Evolutionary conservation across 2,888 invertebrate species (phyloP).

Genomic region (Germaria angustata): DNA sequence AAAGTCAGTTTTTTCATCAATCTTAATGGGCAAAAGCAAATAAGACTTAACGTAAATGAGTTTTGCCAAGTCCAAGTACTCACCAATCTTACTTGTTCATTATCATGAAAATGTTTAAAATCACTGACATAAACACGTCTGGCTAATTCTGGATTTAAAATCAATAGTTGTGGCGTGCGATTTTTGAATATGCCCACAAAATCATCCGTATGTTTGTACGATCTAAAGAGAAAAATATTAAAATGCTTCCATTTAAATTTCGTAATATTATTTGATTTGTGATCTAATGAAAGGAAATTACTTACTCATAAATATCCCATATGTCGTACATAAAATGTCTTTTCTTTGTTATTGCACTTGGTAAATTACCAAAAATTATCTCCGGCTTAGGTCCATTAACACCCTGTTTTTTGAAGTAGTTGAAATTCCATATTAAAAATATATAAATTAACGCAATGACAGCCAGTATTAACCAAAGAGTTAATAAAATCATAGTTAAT

Average conservation of each 20-base stretch:
- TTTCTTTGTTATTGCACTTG: constrained; percentile 56
- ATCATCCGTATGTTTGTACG: constrained; percentile 72
- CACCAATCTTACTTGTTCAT: constrained; percentile 72
- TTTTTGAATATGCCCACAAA: constrained; percentile 79
- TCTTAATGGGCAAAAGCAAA: constrained; percentile 33
- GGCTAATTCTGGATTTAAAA: constrained; percentile 77
- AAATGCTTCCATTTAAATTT: no score
- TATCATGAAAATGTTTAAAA: constrained; percentile 79
- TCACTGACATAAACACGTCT: constrained; percentile 78
- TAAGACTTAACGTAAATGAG: background rate
- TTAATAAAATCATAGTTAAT: constrained; percentile 40
- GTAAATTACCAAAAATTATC: constrained; percentile 57
- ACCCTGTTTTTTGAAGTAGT: constrained; percentile 50
- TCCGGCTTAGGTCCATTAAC: constrained; percentile 56
- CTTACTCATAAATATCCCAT: constrained; percentile 62
- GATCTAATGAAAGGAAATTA: background rate
- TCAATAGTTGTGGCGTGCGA: constrained; percentile 76
- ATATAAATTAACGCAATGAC: constrained; percentile 47
- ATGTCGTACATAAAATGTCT: constrained; percentile 63
- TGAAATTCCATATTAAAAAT: constrained; percentile 62
- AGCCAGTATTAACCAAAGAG: constrained; percentile 40
- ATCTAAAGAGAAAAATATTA: constrained; percentile 61
- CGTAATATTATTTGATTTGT: background rate
- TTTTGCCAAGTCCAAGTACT: constrained; percentile 23
- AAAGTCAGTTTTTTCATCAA: constrained; percentile 79